phyloP scores from a whole-genome alignment of 2,797 vertebrate genomes.

The Channa striata region DNA sequence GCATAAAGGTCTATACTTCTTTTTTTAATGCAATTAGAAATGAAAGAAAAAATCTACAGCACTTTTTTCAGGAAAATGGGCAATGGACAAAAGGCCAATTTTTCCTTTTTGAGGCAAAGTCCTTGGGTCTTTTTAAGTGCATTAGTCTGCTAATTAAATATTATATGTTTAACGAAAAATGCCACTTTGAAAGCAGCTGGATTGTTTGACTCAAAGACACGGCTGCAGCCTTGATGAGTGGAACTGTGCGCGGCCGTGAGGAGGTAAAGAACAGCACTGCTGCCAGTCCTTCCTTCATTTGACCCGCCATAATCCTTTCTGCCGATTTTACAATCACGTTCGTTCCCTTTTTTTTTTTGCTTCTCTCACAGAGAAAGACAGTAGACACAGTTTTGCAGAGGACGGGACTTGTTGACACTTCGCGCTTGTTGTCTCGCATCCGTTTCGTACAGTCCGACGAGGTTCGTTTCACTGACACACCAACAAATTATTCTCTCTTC shows the following conservation, averaged over 20 bases:
- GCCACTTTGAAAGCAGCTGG: slow-evolving; percentile 72
- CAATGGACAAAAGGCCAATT: slow-evolving; percentile 78
- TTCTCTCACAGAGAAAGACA: slow-evolving; percentile 37
- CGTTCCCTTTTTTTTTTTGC: slow-evolving; percentile 46
- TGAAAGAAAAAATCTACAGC: slow-evolving; percentile 67
- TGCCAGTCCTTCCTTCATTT: slow-evolving; percentile 52
- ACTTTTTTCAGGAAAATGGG: slow-evolving; percentile 72
- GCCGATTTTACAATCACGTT: slow-evolving; percentile 62
- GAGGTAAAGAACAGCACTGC: slow-evolving; percentile 75
- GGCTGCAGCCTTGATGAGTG: slow-evolving; percentile 76
- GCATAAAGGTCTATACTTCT: slow-evolving; percentile 77
- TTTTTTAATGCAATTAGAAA: slow-evolving; percentile 76
- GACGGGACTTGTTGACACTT: slow-evolving; percentile 21
- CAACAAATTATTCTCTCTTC: background rate
- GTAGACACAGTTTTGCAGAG: slow-evolving; percentile 22
- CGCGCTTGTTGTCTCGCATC: slow-evolving; percentile 1
- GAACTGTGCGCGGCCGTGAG: slow-evolving; percentile 63
- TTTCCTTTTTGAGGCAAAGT: slow-evolving; percentile 72
- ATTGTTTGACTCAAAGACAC: slow-evolving; percentile 79
- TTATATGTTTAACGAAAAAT: slow-evolving; percentile 79
- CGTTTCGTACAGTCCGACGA: slow-evolving; percentile 12
- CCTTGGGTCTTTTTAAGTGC: slow-evolving; percentile 81
- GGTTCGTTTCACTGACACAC: slow-evolving; percentile 27
- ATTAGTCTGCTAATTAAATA: slow-evolving; percentile 83
- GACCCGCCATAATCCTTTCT: slow-evolving; percentile 56